Percentiles rank a stretch among this genome's conserved stretches.
Conservation (phyloP, 2,113 vertebrate genomes). For the Euleptes europaea region DNA sequence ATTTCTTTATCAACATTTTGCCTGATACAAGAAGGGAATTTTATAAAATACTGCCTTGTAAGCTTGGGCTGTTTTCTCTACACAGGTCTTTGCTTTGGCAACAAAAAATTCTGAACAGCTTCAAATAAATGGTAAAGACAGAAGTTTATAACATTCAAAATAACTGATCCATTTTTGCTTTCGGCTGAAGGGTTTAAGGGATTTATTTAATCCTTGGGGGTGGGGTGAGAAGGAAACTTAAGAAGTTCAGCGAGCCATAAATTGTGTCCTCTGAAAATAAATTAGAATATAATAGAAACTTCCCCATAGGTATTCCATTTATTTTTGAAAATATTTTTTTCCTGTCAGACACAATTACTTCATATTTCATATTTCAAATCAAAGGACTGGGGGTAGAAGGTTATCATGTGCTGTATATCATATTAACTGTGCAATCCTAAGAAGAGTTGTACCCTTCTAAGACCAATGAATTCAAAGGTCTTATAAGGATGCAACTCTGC, state of each 20-base stretch:
- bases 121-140: constrained; percentile 56
- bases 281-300: constrained; percentile 55
- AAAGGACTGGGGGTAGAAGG: constrained; percentile 56
- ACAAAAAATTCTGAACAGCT: constrained; percentile 27
- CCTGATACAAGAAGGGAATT: background rate
- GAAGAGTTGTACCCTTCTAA: too few species aligned
- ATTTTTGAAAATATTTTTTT: constrained; percentile 64
- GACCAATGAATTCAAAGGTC: too few species aligned
- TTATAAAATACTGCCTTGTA: background rate
- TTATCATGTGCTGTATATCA: constrained; percentile 60
- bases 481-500: too few species aligned
- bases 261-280: constrained; percentile 64
- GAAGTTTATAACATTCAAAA: constrained; percentile 57
- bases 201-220: constrained; percentile 64
- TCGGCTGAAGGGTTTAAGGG: constrained; percentile 65
- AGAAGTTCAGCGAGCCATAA: constrained; percentile 59
- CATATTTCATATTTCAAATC: constrained; percentile 56
- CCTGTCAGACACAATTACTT: constrained; percentile 61
- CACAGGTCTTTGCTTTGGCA: constrained; percentile 43
- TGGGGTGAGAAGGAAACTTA: background rate
- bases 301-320: constrained; percentile 51
- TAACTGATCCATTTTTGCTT: constrained; percentile 65
- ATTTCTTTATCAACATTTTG: constrained; percentile 13
- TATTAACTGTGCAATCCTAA: background rate
- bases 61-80: constrained; percentile 34